Evolutionary conservation across 2,113 vertebrate species (phyloP), one percentile per base, ranked within the genome.

Genomic region (Pluvianellus socialis): DNA sequence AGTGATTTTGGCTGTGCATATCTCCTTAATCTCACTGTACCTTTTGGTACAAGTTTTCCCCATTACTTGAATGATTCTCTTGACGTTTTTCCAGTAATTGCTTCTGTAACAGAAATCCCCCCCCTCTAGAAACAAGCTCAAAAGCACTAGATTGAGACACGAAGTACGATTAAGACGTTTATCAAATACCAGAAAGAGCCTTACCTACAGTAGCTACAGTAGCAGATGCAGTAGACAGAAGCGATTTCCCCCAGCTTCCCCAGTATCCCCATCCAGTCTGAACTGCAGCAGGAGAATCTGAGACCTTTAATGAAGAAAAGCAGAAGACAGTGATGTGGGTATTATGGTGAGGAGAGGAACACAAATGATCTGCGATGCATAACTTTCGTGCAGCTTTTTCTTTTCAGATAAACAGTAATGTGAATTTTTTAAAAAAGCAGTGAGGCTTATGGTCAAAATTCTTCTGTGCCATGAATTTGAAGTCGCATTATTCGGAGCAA

Each of bases 221-320:
- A 83, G 99, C 99, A 61, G 99, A 98, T 7, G 99, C 99, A 52
- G 99, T 99, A 73, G 99, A 99, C 40, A 99, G 93, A 58, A 99
- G 97, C 65, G 99, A 99, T 96, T 99, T 99, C 28, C 99, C 99
- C 99, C 99, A 99, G 96, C 97, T 99, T 55, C 99, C 99, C 99
- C 99, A 99, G 90, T 98, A 99, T 2, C 99, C 99, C 99, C 99
- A 99, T 49, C 99, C 98, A 16, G 98, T 98, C 82, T 98, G 98
- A 71, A 98, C 86, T 50, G 97, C 98, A 40, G 98, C 90, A 26
- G 97, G 95, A 93, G 98, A 95, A 90, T 90, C 92, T 30, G 97
- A 94, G 49, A 94, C 96, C 98, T 98, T 92, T 92, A 95, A 84
- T n/a, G 76, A 92, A 96, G 38, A 79, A 93, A 96, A 96, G 35